phyloP scores from a whole-genome alignment of 1,140 invertebrate species.

The Drosophila punjabiensis region DNA sequence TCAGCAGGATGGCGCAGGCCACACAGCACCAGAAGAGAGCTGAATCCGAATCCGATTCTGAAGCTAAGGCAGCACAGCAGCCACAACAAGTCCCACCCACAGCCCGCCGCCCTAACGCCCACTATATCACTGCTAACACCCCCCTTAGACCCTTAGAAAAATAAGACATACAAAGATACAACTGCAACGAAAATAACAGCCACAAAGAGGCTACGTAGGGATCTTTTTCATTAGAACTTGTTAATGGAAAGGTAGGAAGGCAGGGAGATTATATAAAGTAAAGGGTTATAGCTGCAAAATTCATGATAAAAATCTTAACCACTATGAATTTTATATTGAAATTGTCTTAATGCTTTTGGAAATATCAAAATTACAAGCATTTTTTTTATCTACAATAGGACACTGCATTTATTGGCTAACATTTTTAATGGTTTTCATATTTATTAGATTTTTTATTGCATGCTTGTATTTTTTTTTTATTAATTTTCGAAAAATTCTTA shows the following conservation, averaged over 20 bases:
- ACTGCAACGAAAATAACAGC: not conserved
- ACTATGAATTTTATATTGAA: not conserved
- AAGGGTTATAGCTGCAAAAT: not conserved
- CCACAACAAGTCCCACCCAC: slow-evolving; percentile 21
- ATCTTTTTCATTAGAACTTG: not conserved
- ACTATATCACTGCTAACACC: slow-evolving; percentile 6
- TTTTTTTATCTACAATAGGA: too few species aligned
- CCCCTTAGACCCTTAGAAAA: not conserved
- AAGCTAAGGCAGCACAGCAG: slow-evolving; percentile 26
- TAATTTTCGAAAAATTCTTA: too few species aligned
- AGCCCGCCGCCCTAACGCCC: not conserved
- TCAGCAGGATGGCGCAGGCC: slow-evolving; percentile 66
- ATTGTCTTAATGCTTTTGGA: not conserved
- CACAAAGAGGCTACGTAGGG: not conserved
- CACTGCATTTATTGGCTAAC: too few species aligned
- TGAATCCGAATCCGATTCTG: slow-evolving; percentile 12
- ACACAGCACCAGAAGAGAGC: slow-evolving; percentile 8
- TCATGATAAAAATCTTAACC: not conserved
- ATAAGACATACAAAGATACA: slow-evolving; percentile 1
- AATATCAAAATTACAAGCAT: not conserved
- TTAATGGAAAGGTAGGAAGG: not conserved
- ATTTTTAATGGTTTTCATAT: too few species aligned
- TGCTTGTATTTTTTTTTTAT: too few species aligned
- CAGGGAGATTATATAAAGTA: not conserved
- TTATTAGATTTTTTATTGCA: too few species aligned